Percentiles rank a stretch among this genome's conserved stretches.
phyloP scores from a whole-genome alignment of 2,888 invertebrate species.

The Zele albiditarsus region DNA sequence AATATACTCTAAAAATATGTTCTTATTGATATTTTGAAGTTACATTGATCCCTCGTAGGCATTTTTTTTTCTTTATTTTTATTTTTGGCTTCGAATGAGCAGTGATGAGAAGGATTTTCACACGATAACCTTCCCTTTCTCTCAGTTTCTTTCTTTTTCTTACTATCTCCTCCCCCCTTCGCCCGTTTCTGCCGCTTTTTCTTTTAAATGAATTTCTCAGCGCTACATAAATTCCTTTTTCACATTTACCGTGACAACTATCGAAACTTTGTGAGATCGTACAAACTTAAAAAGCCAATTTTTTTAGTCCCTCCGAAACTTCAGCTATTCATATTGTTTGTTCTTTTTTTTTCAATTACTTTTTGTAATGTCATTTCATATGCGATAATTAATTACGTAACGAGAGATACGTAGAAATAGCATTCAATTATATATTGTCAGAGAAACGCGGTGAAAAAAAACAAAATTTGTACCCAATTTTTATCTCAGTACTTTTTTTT shows the following conservation, averaged over 20 bases:
- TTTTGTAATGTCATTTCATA: neutral
- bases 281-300: constrained; percentile 35
- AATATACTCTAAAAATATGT: constrained; percentile 70
- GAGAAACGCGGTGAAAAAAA: neutral
- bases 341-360: neutral
- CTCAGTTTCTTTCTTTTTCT: constrained; percentile 12
- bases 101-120: constrained; percentile 56
- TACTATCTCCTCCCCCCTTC: constrained; percentile 39
- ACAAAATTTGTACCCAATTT: constrained; percentile 5
- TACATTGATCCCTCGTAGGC: constrained; percentile 68
- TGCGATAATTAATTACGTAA: neutral
- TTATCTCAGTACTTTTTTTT: constrained; percentile 18
- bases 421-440: neutral
- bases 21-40: constrained; percentile 66
- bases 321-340: constrained; percentile 8
- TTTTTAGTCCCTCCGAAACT: constrained; percentile 17
- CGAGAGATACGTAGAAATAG: constrained; percentile 12
- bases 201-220: constrained; percentile 45
- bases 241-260: constrained; percentile 28
- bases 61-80: constrained; percentile 48
- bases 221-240: constrained; percentile 22
- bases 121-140: constrained; percentile 44
- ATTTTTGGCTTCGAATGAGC: constrained; percentile 63
- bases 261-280: constrained; percentile 39
- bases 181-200: constrained; percentile 45